Conservation (phyloP, 1,140 invertebrate genomes). For the Harpegnathos saltator region DNA sequence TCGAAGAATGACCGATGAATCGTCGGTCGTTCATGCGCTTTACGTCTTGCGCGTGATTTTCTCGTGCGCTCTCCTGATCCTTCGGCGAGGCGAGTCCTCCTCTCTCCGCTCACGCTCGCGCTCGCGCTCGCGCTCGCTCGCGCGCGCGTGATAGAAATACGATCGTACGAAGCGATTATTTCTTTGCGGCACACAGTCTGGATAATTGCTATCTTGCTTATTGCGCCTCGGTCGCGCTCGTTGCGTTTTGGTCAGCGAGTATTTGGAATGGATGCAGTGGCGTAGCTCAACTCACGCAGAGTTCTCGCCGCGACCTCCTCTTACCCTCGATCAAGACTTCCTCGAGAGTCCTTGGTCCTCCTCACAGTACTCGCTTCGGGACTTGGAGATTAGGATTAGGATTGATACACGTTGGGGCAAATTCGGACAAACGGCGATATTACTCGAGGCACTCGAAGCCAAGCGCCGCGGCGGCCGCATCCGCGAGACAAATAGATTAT, state of each 20-base stretch:
- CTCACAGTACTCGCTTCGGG: too few relatives aligned
- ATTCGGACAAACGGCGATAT: too few relatives aligned
- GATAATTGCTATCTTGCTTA: conserved; percentile 59
- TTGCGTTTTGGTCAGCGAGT: conserved; percentile 55
- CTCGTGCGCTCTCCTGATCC: conserved; percentile 42
- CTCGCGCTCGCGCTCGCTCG: background rate
- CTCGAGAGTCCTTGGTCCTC: too few relatives aligned
- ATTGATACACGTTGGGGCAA: too few relatives aligned
- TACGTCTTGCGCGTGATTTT: conserved; percentile 48
- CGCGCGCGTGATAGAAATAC: conserved; percentile 45
- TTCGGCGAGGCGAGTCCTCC: conserved; percentile 35
- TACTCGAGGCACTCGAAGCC: too few relatives aligned
- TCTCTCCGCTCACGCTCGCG: too few relatives aligned
- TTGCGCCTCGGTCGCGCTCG: conserved; percentile 48
- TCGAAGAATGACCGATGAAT: conserved; percentile 57
- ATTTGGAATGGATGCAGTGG: conserved; percentile 53
- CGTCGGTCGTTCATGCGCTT: conserved; percentile 47
- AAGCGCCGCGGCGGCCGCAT: too few relatives aligned
- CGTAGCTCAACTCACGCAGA: conserved; percentile 6
- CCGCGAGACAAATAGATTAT: too few relatives aligned
- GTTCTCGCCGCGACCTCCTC: background rate
- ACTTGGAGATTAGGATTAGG: too few relatives aligned
- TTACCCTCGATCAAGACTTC: too few relatives aligned
- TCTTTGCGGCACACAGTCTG: conserved; percentile 55
- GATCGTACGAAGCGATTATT: conserved; percentile 60